Evolutionary conservation across 2,113 vertebrate species (phyloP).

Genomic region (Brevimyrus niger): DNA sequence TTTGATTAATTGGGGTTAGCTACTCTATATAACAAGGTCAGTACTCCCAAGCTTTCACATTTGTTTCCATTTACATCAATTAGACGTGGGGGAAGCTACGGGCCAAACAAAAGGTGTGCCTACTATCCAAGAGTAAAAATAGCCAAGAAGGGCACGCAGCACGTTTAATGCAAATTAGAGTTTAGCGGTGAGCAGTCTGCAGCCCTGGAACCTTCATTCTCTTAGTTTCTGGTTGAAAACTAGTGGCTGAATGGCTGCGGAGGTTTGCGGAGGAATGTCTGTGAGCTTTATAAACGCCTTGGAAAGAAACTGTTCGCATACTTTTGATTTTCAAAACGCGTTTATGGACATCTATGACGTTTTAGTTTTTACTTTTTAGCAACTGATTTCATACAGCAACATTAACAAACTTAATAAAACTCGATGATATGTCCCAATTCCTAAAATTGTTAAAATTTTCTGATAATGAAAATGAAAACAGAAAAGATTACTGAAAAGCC

Average conservation of each 20-base stretch:
- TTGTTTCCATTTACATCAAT: conserved; percentile 85
- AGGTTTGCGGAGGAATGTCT: background rate
- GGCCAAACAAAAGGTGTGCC: conserved; percentile 57
- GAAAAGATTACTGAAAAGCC: background rate
- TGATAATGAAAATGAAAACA: background rate
- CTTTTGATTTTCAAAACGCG: background rate
- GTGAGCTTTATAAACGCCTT: background rate
- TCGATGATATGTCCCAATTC: background rate
- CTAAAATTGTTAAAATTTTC: background rate
- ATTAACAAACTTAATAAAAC: background rate
- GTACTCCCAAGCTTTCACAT: conserved; percentile 70
- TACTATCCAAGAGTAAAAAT: conserved; percentile 62
- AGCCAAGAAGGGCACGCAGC: conserved; percentile 60
- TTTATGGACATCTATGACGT: background rate
- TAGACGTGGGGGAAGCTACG: conserved; percentile 63
- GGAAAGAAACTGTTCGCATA: background rate
- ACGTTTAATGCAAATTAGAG: conserved; percentile 67
- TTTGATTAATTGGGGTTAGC: conserved; percentile 91
- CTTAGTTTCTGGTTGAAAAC: conserved; percentile 11
- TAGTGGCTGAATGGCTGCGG: conserved; percentile 10
- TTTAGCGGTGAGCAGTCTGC: conserved; percentile 32
- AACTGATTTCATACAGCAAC: background rate
- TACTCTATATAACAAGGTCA: conserved; percentile 80
- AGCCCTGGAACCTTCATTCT: conserved; percentile 33
- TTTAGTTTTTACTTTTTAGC: background rate